Conservation (phyloP, 2,797 vertebrate genomes). For the Garrulus glandarius region DNA sequence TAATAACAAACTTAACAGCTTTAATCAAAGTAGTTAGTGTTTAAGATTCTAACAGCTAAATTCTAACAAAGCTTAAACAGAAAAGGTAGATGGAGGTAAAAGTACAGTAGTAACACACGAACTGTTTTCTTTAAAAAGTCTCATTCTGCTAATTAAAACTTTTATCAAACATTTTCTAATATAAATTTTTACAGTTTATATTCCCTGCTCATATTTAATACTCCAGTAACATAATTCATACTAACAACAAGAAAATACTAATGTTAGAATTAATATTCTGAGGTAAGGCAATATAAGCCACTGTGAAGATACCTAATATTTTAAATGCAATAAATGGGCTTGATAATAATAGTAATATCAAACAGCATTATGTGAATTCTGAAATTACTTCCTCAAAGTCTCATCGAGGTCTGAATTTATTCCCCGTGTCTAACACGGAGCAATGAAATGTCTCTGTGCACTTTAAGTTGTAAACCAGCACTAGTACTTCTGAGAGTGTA, state of each 20-base stretch:
- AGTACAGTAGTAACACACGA: background rate
- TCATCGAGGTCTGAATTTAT: background rate
- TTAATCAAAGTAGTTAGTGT: background rate
- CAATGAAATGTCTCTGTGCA: background rate
- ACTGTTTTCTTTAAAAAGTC: background rate
- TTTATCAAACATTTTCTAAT: background rate
- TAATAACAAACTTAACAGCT: background rate
- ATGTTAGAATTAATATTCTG: slow-evolving; percentile 52
- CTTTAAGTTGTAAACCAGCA: background rate
- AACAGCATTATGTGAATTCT: background rate
- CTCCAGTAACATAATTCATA: slow-evolving; percentile 36
- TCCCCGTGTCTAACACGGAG: background rate
- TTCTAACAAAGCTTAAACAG: background rate
- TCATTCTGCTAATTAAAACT: slow-evolving; percentile 11
- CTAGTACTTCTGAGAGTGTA: background rate
- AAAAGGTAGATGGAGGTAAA: background rate
- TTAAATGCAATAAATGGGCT: slow-evolving; percentile 15
- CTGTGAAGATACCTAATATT: slow-evolving; percentile 54
- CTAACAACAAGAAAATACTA: slow-evolving; percentile 62
- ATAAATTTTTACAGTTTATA: background rate
- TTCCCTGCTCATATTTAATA: background rate
- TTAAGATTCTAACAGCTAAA: background rate
- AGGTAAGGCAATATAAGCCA: slow-evolving; percentile 48
- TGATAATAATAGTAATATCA: background rate
- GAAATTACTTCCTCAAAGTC: background rate